Evolutionary conservation across 2,797 vertebrate genomes (phyloP), one percentile per base, ranked within the genome.

Genomic region (Chromobotia macracanthus): DNA sequence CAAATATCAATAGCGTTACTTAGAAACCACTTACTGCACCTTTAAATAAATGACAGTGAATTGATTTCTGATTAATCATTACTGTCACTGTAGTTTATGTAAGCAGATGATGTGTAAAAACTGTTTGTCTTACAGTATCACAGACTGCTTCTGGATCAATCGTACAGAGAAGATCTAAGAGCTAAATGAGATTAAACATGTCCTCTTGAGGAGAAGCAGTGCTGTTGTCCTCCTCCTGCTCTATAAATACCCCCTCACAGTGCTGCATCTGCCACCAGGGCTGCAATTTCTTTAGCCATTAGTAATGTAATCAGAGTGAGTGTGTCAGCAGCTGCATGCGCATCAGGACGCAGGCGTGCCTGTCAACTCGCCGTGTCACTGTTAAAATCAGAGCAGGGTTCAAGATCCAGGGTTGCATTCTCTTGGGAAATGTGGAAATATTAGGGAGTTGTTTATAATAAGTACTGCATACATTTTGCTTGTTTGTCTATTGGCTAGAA

Each of bases 291-390:
- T 86, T 80, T 84, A 84, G 80, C 88, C 90, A 86, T 90, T 86
- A 87, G 84, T 83, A 86, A 83, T 80, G 86, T 93, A 93, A 93
- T 93, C 87, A 90, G 88, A 89, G 88, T 68, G 18, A 88, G 82
- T 69, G 75, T 71, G 85, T 88, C 88, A 68, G 75, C 79, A 56
- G 79, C 84, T 85, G 89, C 92, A 92, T 86, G 85, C 84, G 86
- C 85, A 84, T 78, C n/a, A 76, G 51, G 38, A 51, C 44, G 5
- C 16, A 12, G 13, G 3, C 31, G 3, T 31, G 31, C 5, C 3
- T 5, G 31, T 31, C 28, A 4, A 28, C 28, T 77, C 70, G 51
- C 12, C 68, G 76, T 9, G 31, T 69, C 69, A 69, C 41, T 13
- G 3, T 16, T 50, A 51, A 18, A 38, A 50, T 2, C 75, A 38